Evolutionary conservation across 2,888 invertebrate genomes (phyloP).

Genomic region (Euphydryas editha): DNA sequence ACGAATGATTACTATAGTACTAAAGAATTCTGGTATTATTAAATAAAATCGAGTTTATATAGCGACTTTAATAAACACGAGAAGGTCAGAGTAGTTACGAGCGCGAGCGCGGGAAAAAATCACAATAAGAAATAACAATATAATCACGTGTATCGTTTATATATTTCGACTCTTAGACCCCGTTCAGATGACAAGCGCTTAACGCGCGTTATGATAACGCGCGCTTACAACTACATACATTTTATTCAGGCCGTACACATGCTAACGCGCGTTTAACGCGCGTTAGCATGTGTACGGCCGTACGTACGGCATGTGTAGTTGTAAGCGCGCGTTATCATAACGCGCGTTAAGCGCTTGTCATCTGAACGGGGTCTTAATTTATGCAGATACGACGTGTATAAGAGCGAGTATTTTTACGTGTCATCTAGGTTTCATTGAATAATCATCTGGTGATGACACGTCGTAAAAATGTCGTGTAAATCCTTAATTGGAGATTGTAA

Average conservation of each 20-base stretch:
- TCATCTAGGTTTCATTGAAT: background rate
- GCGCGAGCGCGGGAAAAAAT: background rate
- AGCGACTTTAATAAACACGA: background rate
- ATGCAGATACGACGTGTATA: background rate
- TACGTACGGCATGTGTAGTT: no score
- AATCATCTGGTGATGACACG: no score
- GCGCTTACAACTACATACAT: no score
- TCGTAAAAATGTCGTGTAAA: background rate
- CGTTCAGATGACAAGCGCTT: no score
- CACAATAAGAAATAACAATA: conserved; percentile 1
- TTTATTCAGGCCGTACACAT: no score
- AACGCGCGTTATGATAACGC: no score
- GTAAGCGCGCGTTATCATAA: no score
- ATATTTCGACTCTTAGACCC: conserved; percentile 6
- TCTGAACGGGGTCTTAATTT: no score
- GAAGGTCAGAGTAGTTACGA: conserved; percentile 12
- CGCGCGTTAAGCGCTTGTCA: no score
- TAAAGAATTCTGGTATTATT: background rate
- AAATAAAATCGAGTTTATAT: conserved; percentile 10
- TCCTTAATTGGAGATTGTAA: background rate
- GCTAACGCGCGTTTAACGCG: no score
- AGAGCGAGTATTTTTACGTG: background rate
- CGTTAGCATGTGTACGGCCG: no score
- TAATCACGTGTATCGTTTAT: background rate
- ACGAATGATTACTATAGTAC: background rate